Base-by-base conservation (phyloP, 2,113 vertebrate species). In the Entosphenus tridentatus region DNA sequence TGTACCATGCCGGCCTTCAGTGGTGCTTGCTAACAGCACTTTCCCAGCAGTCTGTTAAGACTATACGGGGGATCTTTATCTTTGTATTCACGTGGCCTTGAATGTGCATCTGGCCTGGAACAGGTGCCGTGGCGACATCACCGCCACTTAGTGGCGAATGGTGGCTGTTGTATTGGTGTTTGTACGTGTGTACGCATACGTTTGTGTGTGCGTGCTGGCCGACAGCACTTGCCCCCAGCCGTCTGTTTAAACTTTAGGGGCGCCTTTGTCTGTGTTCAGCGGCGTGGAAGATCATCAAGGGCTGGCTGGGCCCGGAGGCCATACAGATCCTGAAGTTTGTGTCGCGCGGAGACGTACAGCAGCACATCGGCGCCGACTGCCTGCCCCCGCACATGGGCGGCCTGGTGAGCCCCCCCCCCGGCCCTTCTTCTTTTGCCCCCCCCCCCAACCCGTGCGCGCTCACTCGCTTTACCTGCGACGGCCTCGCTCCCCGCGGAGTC, bases 281-380 rank as follows among this genome's bases (percentile, higher is more conserved):
- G 78, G 93, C 92, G 13, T 98, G 92, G 86, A 98, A 83, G 80
- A 85, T 98, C 56, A 83, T 98, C 71, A 96, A 88, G 80, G 80
- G 82, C 1, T 98, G 93, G 93, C 80, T 98, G 72, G 92, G 89
- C 69, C 87, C 92, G 2, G 92, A 95, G 65, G 90, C 93, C 56
- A 82, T 93, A 75, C 87, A 80, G 75, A 82, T 88, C 75, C 80
- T 98, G 68, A 95, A 86, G 75, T 93, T 96, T 78, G 82, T 83
- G 1, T 82, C 80, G 74, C 89, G 80, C 79, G 81, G 21, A 73
- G 92, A 96, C 2, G 55, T 95, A 58, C 88, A 89, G 69, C 82
- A 82, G 0, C 90, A 79, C 71, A 84, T 98, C 71, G 83, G 72
- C 68, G 75, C 71, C 0, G 89, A 98, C 68, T 88, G 90, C 74